A percentile compares a stretch with the other conserved stretches of the same genome.
Conservation (phyloP, 2,888 invertebrate genomes). For the Autographa gamma region DNA sequence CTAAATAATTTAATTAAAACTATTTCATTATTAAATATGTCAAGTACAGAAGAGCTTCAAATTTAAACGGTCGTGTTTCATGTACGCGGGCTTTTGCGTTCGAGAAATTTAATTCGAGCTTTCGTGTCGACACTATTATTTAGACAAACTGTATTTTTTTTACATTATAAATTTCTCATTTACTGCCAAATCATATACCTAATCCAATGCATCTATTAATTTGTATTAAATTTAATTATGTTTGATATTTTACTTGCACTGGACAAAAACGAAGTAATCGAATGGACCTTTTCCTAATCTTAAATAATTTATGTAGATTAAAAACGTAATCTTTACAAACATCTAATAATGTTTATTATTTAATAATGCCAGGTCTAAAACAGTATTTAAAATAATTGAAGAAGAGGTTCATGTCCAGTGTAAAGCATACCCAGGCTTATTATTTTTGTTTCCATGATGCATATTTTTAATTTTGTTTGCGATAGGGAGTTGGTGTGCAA, state of each 20-base stretch:
- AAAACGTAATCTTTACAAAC: neutral
- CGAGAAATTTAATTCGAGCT: too few relatives aligned
- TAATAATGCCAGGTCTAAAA: too few relatives aligned
- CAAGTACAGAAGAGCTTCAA: too few relatives aligned
- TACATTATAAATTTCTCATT: neutral
- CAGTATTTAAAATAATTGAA: neutral
- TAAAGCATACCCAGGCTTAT: neutral
- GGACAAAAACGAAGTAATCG: neutral
- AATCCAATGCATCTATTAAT: neutral
- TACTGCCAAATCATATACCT: neutral
- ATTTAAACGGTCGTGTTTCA: too few relatives aligned
- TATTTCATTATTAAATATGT: too few relatives aligned
- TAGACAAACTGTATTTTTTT: too few relatives aligned
- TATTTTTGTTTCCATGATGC: neutral
- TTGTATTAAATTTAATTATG: slow-evolving; percentile 4
- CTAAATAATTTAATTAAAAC: too few relatives aligned
- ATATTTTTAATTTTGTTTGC: slow-evolving; percentile 14
- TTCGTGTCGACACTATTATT: too few relatives aligned
- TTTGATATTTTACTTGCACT: neutral
- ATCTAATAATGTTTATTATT: too few relatives aligned
- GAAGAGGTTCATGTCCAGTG: neutral
- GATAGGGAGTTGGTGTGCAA: slow-evolving; percentile 72
- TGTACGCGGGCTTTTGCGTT: too few relatives aligned
- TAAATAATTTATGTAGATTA: neutral
- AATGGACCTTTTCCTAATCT: neutral